A percentile compares a stretch with the other conserved stretches of the same genome.
Conservation (phyloP, 2,797 vertebrate species). For the Scomberomorus guttatus region DNA sequence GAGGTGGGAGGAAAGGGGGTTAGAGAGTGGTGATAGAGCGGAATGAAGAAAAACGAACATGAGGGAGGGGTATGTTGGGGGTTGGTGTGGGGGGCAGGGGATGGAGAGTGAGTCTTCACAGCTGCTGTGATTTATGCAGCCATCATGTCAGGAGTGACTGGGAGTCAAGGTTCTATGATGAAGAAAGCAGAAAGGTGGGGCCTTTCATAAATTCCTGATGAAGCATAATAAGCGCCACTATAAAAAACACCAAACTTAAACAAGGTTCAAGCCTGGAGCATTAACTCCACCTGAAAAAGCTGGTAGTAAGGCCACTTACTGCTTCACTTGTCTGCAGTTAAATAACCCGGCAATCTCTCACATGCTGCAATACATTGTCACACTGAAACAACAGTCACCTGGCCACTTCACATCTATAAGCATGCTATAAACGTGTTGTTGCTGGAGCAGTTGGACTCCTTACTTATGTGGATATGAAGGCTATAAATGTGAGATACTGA, state of each 20-base stretch:
- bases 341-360: slow-evolving; percentile 47
- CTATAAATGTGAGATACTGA: slow-evolving; percentile 9
- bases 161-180: slow-evolving; percentile 64
- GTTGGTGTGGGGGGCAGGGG: slow-evolving; percentile 15
- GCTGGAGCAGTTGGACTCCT: neutral
- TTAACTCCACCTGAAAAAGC: slow-evolving; percentile 50
- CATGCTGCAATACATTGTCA: slow-evolving; percentile 27
- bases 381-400: slow-evolving; percentile 48
- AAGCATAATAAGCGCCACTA: slow-evolving; percentile 61
- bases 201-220: slow-evolving; percentile 73
- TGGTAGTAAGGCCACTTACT: slow-evolving; percentile 49
- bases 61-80: slow-evolving; percentile 22
- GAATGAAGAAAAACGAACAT: slow-evolving; percentile 35
- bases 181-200: slow-evolving; percentile 44
- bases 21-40: slow-evolving; percentile 37
- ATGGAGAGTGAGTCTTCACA: slow-evolving; percentile 37
- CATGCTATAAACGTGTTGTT: neutral
- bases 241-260: slow-evolving; percentile 51
- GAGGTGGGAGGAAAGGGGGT: slow-evolving; percentile 3
- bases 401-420: slow-evolving; percentile 11
- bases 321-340: slow-evolving; percentile 52
- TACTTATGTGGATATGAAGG: slow-evolving; percentile 9
- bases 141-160: slow-evolving; percentile 66
- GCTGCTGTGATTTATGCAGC: slow-evolving; percentile 76
- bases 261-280: slow-evolving; percentile 50